A percentile compares a stretch with the other conserved stretches of the same genome.
phyloP scores from a whole-genome alignment of 2,888 invertebrate genomes.

The Macroteleia sp. region DNA sequence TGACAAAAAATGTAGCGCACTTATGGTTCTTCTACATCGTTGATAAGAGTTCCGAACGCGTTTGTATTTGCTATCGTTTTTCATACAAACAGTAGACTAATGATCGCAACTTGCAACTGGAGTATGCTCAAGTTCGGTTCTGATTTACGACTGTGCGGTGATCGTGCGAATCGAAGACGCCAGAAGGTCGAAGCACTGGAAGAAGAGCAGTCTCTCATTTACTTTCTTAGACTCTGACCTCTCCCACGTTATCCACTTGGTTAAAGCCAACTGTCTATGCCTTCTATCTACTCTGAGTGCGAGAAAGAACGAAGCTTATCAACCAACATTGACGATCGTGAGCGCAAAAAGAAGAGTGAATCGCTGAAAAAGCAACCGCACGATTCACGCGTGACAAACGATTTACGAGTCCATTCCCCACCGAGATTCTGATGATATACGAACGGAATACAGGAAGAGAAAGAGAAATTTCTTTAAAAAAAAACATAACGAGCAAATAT shows the following conservation, averaged over 20 bases:
- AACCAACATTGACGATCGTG: slow-evolving; percentile 61
- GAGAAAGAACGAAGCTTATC: slow-evolving; percentile 59
- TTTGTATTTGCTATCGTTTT: slow-evolving; percentile 43
- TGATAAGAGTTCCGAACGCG: slow-evolving; percentile 31
- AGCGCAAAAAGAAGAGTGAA: slow-evolving; percentile 65
- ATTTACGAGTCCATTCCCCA: slow-evolving; percentile 71
- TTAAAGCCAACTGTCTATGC: slow-evolving; percentile 62
- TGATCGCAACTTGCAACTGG: slow-evolving; percentile 56
- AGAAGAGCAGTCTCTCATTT: slow-evolving; percentile 65
- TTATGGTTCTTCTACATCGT: background rate
- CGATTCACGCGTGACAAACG: slow-evolving; percentile 73
- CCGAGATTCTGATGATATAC: slow-evolving; percentile 48
- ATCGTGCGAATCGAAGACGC: slow-evolving; percentile 68
- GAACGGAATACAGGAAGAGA: slow-evolving; percentile 38
- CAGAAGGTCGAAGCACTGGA: slow-evolving; percentile 68
- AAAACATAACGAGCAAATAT: no score
- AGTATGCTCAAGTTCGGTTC: slow-evolving; percentile 43
- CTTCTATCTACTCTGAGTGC: slow-evolving; percentile 63
- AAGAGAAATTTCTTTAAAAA: slow-evolving; percentile 42
- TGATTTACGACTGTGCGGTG: slow-evolving; percentile 60
- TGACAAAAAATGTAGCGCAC: no score
- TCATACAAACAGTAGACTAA: slow-evolving; percentile 63
- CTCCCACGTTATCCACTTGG: slow-evolving; percentile 73
- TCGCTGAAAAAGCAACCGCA: slow-evolving; percentile 74
- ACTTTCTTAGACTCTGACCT: slow-evolving; percentile 72